Percentiles rank a stretch among this genome's conserved stretches.
phyloP scores from a whole-genome alignment of 2,797 vertebrate genomes.

The Chaetophractus vellerosus region DNA sequence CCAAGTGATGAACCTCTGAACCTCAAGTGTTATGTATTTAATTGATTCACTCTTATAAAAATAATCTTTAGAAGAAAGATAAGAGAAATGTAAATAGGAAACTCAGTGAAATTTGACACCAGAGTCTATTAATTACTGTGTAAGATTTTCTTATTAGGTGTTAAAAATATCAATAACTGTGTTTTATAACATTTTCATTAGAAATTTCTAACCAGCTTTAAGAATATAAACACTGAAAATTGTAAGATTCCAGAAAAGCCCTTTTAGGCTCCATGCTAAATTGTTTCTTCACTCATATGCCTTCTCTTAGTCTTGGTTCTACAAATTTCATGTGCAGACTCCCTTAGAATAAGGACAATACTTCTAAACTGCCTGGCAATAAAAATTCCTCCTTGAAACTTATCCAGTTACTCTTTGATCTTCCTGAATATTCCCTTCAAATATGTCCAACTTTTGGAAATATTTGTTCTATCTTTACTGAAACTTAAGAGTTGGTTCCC shows the following conservation, averaged over 20 bases:
- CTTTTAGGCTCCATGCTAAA: not conserved
- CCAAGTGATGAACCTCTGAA: not conserved
- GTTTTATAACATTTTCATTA: not conserved
- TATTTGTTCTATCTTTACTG: not conserved
- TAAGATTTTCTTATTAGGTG: not conserved
- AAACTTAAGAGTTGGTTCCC: not conserved
- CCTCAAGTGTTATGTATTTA: not conserved
- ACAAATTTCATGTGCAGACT: not conserved
- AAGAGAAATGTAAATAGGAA: not conserved
- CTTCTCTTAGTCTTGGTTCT: not conserved
- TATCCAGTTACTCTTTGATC: not conserved
- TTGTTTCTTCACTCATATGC: not conserved
- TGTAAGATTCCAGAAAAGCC: not conserved
- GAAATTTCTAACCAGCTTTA: not conserved
- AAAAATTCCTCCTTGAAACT: not conserved
- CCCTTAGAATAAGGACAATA: not conserved
- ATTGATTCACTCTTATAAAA: constrained; percentile 9
- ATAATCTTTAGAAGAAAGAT: not conserved
- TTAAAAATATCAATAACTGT: not conserved
- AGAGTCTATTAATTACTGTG: not conserved
- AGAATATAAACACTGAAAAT: not conserved
- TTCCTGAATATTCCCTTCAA: not conserved
- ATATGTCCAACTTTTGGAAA: not conserved
- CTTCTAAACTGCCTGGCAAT: not conserved
- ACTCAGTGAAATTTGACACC: not conserved